Evolutionary conservation across 2,797 vertebrate genomes (phyloP).

Genomic region (Polyboroides typus): DNA sequence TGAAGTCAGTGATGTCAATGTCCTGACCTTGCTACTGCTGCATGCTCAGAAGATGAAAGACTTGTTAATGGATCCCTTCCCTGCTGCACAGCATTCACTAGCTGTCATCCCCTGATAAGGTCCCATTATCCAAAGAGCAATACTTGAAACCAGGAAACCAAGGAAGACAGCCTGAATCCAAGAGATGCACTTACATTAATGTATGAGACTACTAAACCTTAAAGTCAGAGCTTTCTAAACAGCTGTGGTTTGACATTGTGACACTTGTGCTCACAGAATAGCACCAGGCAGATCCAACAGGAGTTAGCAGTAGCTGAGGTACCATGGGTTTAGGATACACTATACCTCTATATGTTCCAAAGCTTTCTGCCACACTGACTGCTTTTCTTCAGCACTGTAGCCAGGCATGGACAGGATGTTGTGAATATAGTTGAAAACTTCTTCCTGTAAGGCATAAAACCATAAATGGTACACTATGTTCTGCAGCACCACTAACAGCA

Average conservation of each 20-base stretch:
- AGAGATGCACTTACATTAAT: background rate
- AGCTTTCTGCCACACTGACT: constrained; percentile 83
- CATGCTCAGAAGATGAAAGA: background rate
- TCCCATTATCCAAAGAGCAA: background rate
- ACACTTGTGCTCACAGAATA: background rate
- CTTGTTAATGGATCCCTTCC: background rate
- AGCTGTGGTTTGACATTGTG: background rate
- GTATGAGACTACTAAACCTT: background rate
- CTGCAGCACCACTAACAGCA: background rate
- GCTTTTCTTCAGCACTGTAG: constrained; percentile 88
- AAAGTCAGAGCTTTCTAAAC: background rate
- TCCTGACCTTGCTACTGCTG: background rate
- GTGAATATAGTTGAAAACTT: constrained; percentile 93
- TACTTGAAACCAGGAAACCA: background rate
- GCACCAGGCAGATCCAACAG: background rate
- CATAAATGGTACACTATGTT: background rate
- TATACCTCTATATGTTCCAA: constrained; percentile 86
- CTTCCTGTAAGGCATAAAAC: constrained; percentile 78
- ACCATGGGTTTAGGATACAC: background rate
- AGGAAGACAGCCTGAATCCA: background rate
- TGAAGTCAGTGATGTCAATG: background rate
- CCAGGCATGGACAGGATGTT: constrained; percentile 94
- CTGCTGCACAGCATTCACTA: background rate
- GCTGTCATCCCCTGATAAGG: background rate
- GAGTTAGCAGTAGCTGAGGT: background rate